Evolutionary conservation across 2,113 vertebrate species (phyloP).

Genomic region (Mormoops blainvillei): DNA sequence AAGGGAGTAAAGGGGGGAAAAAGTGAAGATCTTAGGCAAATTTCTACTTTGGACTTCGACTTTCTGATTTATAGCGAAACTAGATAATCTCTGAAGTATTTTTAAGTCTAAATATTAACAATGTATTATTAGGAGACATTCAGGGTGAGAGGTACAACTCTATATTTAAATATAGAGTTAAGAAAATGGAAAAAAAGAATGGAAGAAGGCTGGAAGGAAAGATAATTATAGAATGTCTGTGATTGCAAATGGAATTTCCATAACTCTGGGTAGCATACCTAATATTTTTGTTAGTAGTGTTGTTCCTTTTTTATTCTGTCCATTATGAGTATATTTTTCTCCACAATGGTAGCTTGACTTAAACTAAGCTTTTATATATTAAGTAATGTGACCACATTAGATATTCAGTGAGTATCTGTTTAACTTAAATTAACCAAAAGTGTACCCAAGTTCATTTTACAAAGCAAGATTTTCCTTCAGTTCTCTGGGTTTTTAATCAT

Average conservation of each 20-base stretch:
- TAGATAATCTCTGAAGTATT: not conserved
- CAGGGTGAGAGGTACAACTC: not conserved
- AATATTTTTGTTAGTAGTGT: not conserved
- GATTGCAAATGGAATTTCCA: not conserved
- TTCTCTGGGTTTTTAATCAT: not conserved
- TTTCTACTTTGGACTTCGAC: not conserved
- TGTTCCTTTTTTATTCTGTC: not conserved
- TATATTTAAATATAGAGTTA: not conserved
- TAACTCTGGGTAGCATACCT: not conserved
- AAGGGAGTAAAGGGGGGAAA: not conserved
- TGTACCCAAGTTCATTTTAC: not conserved
- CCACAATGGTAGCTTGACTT: not conserved
- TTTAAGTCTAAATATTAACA: not conserved
- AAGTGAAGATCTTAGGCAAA: not conserved
- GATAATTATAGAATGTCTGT: not conserved
- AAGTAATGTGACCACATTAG: not conserved
- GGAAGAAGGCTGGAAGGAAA: not conserved
- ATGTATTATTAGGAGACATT: not conserved
- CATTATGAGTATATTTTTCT: not conserved
- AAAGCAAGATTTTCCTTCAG: not conserved
- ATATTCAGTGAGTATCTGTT: not conserved
- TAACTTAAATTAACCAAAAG: not conserved
- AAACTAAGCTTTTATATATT: not conserved
- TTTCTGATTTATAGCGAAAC: constrained; percentile 9
- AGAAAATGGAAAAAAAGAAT: constrained; percentile 21